Evolutionary conservation across 1,140 invertebrate species (phyloP).

Genomic region (Epicauta chinensis): DNA sequence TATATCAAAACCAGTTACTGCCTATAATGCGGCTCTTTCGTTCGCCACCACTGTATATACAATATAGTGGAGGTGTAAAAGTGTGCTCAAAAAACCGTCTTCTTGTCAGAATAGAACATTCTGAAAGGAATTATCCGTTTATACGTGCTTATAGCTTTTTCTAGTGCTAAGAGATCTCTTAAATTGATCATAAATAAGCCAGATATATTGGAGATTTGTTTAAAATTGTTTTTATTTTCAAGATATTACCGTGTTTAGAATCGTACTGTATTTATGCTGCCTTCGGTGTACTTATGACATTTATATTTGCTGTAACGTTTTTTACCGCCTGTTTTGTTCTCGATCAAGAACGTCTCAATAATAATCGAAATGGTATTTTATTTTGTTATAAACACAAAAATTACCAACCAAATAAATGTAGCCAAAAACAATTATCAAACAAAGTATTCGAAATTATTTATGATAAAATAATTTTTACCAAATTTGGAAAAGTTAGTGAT

Average conservation of each 20-base stretch:
- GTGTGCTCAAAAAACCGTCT: too few species aligned
- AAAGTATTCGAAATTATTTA: slow-evolving; percentile 51
- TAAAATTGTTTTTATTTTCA: slow-evolving; percentile 27
- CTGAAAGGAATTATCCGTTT: too few species aligned
- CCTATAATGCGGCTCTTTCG: too few species aligned
- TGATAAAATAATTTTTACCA: slow-evolving; percentile 53
- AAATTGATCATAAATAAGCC: too few species aligned
- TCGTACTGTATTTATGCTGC: slow-evolving; percentile 73
- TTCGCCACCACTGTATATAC: too few species aligned
- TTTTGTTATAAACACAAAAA: slow-evolving; percentile 60
- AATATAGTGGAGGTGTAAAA: too few species aligned
- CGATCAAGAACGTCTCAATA: slow-evolving; percentile 58
- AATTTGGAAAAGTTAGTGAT: slow-evolving; percentile 50
- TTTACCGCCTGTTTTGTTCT: slow-evolving; percentile 70
- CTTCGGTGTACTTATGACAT: slow-evolving; percentile 63
- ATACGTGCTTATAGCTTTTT: too few species aligned
- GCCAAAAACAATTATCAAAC: slow-evolving; percentile 44
- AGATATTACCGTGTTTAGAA: slow-evolving; percentile 67
- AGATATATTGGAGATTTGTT: too few species aligned
- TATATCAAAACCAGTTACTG: too few species aligned
- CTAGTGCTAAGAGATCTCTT: too few species aligned
- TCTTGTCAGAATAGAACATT: too few species aligned
- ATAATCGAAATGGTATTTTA: slow-evolving; percentile 58
- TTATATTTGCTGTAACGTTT: slow-evolving; percentile 68
- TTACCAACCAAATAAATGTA: slow-evolving; percentile 43